A percentile compares a stretch with the other conserved stretches of the same genome.
Conservation (phyloP, 2,797 vertebrate genomes). For the Sebastes diaconus region DNA sequence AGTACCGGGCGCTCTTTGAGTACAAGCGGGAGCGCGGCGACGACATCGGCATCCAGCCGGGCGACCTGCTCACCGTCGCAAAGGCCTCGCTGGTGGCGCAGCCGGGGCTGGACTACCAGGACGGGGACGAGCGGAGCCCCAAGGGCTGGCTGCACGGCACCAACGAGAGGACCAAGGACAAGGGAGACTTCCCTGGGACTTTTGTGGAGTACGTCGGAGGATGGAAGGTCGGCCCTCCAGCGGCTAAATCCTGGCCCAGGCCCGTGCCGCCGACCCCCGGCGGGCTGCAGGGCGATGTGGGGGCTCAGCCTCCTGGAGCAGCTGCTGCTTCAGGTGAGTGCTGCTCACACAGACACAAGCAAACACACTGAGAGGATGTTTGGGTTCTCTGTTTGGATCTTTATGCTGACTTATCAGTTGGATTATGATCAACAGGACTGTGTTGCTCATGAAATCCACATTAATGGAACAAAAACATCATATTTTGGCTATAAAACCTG, state of each 20-base stretch:
- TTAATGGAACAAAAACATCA: background rate
- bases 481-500: background rate
- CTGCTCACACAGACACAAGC: background rate
- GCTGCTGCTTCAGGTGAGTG: conserved; percentile 79
- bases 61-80: conserved; percentile 83
- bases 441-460: background rate
- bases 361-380: background rate
- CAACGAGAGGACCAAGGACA: conserved; percentile 87
- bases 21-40: conserved; percentile 84
- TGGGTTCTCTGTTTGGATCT: background rate
- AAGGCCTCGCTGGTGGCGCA: conserved; percentile 72
- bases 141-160: conserved; percentile 85
- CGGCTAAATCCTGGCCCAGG: conserved; percentile 77
- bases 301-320: conserved; percentile 48
- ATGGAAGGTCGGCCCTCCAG: conserved; percentile 32
- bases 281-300: conserved; percentile 47
- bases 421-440: background rate
- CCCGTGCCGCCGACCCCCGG: conserved; percentile 74
- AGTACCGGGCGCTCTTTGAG: conserved; percentile 86
- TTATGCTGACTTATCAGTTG: background rate
- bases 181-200: conserved; percentile 85
- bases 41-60: conserved; percentile 84
- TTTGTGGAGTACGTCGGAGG: conserved; percentile 86
- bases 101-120: conserved; percentile 74
- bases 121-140: conserved; percentile 83